These are phyloP conservation scores for Xerus inauris DNA, from an alignment of 2,113 vertebrate genomes.

Conservation along the genomic window DNA sequence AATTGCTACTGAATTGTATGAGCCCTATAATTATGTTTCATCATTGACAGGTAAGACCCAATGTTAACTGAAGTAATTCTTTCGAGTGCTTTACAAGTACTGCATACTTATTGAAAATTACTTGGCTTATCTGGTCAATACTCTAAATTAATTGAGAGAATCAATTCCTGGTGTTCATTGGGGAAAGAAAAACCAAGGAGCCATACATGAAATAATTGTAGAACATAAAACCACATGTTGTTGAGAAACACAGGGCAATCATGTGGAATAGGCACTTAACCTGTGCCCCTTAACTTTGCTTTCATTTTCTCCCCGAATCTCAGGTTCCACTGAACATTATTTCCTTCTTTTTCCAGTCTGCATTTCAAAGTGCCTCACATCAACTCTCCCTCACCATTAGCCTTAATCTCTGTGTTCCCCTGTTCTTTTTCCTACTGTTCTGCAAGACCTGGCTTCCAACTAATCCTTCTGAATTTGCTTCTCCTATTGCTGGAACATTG, in stretches of 20 bases:
- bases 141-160: constrained; percentile 68
- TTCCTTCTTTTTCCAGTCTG: neutral
- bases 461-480: constrained; percentile 7
- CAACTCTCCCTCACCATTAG: neutral
- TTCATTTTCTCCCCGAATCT: neutral
- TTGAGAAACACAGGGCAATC: neutral
- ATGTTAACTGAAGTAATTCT: constrained; percentile 59
- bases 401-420: neutral
- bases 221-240: neutral
- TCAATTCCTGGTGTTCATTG: constrained; percentile 37
- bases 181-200: constrained; percentile 6
- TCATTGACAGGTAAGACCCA: constrained; percentile 52
- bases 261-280: neutral
- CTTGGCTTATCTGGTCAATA: constrained; percentile 70
- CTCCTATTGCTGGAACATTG: neutral
- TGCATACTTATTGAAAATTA: constrained; percentile 61
- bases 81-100: constrained; percentile 6
- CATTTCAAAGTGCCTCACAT: neutral
- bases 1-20: constrained; percentile 43
- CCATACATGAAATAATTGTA: neutral
- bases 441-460: neutral
- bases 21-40: constrained; percentile 49
- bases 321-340: neutral
- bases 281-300: neutral
- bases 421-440: neutral